phyloP scores from a whole-genome alignment of 2,797 vertebrate species.

The Enteromius mattozi region DNA sequence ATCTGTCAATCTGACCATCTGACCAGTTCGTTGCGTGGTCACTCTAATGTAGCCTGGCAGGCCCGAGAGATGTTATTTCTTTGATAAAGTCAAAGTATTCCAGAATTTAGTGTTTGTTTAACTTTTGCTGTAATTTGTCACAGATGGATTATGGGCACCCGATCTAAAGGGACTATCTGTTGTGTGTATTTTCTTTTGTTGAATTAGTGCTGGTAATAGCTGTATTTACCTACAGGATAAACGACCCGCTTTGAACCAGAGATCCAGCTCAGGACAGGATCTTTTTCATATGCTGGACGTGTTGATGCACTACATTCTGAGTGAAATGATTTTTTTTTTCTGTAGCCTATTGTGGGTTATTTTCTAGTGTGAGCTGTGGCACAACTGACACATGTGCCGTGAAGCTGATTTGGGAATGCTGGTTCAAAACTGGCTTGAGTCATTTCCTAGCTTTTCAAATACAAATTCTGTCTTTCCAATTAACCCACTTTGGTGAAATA shows the following conservation, averaged over 20 bases:
- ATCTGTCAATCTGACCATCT: background rate
- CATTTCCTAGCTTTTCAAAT: no score
- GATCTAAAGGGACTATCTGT: background rate
- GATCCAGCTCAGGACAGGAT: background rate
- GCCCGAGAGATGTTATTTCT: background rate
- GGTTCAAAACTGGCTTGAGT: no score
- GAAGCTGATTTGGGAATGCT: no score
- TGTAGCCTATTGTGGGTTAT: background rate
- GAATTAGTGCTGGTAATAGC: background rate
- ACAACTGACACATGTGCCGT: no score
- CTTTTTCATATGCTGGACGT: background rate
- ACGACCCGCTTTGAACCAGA: background rate
- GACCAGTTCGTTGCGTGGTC: background rate
- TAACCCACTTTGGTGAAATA: no score
- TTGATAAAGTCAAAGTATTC: background rate
- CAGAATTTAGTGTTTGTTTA: background rate
- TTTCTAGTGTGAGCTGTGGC: background rate
- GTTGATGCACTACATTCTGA: background rate
- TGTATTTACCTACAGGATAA: background rate
- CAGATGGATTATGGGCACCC: background rate
- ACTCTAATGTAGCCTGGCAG: background rate
- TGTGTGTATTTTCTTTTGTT: constrained; percentile 1
- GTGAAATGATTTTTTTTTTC: background rate
- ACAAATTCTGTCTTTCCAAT: no score
- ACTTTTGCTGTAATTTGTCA: background rate